Evolutionary conservation across 2,113 vertebrate species (phyloP).

Genomic region (Mastomys coucha): DNA sequence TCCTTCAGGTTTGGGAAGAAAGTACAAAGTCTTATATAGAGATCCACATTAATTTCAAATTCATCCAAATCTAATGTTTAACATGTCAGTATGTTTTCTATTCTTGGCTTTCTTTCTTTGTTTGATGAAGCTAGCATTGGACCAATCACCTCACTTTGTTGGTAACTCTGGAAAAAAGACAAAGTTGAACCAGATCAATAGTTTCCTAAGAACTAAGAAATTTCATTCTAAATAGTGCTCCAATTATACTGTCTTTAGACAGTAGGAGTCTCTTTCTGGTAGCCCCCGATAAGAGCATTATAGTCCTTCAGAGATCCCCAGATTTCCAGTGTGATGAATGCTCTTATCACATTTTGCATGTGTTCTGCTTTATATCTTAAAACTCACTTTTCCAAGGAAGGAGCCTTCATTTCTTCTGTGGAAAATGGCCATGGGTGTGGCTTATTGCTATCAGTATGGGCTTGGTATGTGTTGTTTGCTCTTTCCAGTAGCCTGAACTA

Average conservation of each 20-base stretch:
- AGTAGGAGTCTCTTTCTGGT: neutral
- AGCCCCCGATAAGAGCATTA: neutral
- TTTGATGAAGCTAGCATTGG: neutral
- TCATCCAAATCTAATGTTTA: conserved; percentile 44
- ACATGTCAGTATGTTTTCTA: neutral
- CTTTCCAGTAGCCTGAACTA: neutral
- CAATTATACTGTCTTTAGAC: conserved; percentile 23
- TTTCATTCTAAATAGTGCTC: conserved; percentile 15
- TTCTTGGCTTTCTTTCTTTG: neutral
- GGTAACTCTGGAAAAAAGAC: neutral
- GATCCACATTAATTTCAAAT: neutral
- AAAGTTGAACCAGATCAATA: neutral
- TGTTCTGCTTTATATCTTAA: neutral
- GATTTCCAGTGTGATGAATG: neutral
- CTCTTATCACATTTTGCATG: neutral
- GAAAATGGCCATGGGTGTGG: neutral
- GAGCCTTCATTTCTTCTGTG: neutral
- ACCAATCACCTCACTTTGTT: neutral
- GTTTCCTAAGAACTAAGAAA: conserved; percentile 56
- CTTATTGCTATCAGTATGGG: neutral
- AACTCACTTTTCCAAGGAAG: neutral
- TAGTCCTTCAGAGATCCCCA: neutral
- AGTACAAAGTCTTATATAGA: neutral
- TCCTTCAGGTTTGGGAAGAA: conserved; percentile 1
- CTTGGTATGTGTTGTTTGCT: neutral